A percentile compares a stretch with the other conserved stretches of the same genome.
These are phyloP conservation scores for Cylas formicarius DNA, from an alignment of 1,140 invertebrate genomes.

Conservation along the genomic window DNA sequence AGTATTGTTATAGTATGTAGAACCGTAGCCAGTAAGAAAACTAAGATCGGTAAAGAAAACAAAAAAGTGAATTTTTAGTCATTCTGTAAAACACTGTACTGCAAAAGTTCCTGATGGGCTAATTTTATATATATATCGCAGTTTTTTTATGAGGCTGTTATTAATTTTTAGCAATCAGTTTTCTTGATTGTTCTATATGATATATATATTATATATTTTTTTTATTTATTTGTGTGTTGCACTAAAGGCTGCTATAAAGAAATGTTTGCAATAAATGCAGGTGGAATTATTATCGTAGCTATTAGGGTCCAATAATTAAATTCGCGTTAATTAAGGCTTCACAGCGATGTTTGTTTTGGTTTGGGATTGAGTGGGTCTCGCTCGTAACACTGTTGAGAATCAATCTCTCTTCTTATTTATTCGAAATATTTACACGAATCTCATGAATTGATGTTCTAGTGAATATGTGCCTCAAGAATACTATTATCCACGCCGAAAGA, in stretches of 20 bases:
- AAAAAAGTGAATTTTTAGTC: background rate
- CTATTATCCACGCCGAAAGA: no score
- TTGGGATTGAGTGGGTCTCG: no score
- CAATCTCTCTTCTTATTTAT: no score
- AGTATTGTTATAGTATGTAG: conserved; percentile 44
- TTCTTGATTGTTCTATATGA: conserved; percentile 15
- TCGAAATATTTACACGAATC: no score
- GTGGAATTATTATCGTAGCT: conserved; percentile 23
- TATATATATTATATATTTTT: conserved; percentile 12
- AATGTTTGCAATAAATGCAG: conserved; percentile 23
- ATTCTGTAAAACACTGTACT: background rate
- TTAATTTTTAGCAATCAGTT: conserved; percentile 15
- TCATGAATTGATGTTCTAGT: no score
- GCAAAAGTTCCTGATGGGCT: conserved; percentile 10
- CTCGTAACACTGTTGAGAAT: no score
- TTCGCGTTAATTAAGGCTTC: no score
- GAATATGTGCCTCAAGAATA: no score
- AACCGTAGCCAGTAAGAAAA: conserved; percentile 37
- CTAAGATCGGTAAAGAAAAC: conserved; percentile 2
- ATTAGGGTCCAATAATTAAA: conserved; percentile 25
- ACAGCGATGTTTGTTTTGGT: no score
- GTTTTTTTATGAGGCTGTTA: conserved; percentile 6
- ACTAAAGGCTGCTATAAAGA: conserved; percentile 17
- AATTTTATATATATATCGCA: conserved; percentile 7
- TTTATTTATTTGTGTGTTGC: conserved; percentile 16